Base-by-base conservation (phyloP, 2,797 vertebrate genomes). In the Pangasius krempfi region DNA sequence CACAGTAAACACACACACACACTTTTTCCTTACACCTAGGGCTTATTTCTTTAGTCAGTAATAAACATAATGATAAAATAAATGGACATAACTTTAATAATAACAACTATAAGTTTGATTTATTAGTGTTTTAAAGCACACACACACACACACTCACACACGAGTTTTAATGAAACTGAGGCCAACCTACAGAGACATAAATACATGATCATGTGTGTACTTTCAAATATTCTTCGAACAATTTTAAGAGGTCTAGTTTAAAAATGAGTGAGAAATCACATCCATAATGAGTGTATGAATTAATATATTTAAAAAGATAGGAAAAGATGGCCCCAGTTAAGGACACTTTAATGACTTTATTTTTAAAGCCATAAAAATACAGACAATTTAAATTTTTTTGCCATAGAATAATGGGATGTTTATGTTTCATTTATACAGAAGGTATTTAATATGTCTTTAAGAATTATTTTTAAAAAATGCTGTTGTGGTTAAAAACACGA, bases 1-100 rank as follows among this genome's bases (percentile, higher is more conserved):
- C 73, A 20, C 87, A 33, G 7, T 84, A 60, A 73, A 72, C 81
- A 89, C 84, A 87, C 75, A 85, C 58, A 75, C 82, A 44, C 72
- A 66, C 85, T 52, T 60, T n/a, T 47, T 16, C 22, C 40, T 75
- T 78, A 50, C 4, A 50, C 25, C 16, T 56, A 8, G 20, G 6
- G 33, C n/a, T 13, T 25, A 40, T 14, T 52, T 62, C 6, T 83
- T 84, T 27, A 44, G 80, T 47, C 5, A 83, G n/a, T 83, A 22
- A 68, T 22, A 68, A 70, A 52, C n/a, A 68, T 52, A 33, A 70
- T 70, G 64, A 47, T 66, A 33, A 68, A 5, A 52, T 52, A 30
- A 68, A 68, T 84, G 1, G 4, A 13, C 14, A 44, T 22, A 82
- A 68, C 27, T 4, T n/a, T n/a, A 44, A 52, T 66, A 66, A 70